Percentiles rank a stretch among this genome's conserved stretches.
Conservation (phyloP, 1,140 invertebrate species). For the Elysia chlorotica region DNA sequence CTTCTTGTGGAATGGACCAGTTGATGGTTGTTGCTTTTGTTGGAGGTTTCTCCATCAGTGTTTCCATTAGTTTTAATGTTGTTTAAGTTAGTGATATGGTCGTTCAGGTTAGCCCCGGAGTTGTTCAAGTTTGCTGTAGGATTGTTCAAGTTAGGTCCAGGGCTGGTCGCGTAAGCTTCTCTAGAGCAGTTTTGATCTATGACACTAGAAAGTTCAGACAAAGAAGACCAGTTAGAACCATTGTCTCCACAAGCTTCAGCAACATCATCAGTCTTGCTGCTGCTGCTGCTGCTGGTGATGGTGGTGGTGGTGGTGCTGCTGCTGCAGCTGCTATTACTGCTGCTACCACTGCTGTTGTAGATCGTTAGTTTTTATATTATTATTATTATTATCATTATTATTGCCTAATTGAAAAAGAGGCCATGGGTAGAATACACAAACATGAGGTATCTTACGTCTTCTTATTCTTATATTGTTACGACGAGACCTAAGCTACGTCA, state of each 20-base stretch:
- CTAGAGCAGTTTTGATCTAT: neutral
- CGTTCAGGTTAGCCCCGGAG: neutral
- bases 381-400: too few species aligned
- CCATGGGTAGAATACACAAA: too few species aligned
- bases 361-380: too few species aligned
- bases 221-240: too few species aligned
- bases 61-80: neutral
- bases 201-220: too few species aligned
- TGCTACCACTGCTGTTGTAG: neutral
- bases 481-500: too few species aligned
- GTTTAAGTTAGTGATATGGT: neutral
- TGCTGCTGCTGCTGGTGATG: neutral
- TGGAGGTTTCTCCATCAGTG: neutral
- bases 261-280: too few species aligned
- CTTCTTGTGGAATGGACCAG: neutral
- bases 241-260: too few species aligned
- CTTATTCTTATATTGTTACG: too few species aligned
- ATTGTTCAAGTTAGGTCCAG: neutral
- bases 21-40: neutral
- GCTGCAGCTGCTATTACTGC: neutral
- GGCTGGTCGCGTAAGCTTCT: neutral
- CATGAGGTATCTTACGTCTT: too few species aligned
- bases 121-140: neutral
- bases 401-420: too few species aligned
- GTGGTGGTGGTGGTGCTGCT: neutral